Base-by-base conservation (phyloP, 1,140 invertebrate genomes). In the Philotrypesis tridentata region DNA sequence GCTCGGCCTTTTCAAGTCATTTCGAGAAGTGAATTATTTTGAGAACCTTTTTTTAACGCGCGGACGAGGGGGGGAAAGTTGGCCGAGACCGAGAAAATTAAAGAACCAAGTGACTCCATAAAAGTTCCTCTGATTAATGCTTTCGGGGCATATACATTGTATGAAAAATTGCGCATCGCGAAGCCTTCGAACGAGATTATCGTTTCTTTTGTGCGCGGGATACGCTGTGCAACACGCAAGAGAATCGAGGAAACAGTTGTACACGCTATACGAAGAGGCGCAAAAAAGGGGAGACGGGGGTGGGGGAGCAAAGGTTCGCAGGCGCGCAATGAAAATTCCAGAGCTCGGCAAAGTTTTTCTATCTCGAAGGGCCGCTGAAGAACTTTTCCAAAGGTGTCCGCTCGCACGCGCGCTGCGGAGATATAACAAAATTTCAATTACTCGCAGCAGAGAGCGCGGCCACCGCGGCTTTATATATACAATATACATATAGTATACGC, bases 391-490 rank as follows among this genome's bases (percentile, higher is more conserved):
- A 55, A 55, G 17, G 48, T 37, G 9, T 37, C 33, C 48, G 40
- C 12, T 43, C 21, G 9, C 65, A 14, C 67, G 4, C 21, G 37
- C 70, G 7, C 37, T n/a, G 70, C 25, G 2, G 48, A 60, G 40
- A 67, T 77, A 63, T n/a, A n/a, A n/a, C 31, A 40, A 73, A 55
- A 80, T 80, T 80, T 80, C 21, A 80, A 80, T 72, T 68, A 73
- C 48, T n/a, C 48, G 5, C 70, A 29, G 23, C 25, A n/a, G n/a
- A n/a, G n/a, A n/a, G n/a, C n/a, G n/a, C n/a, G n/a, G n/a, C n/a
- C n/a, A n/a, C n/a, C n/a, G n/a, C n/a, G n/a, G n/a, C n/a, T n/a
- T n/a, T n/a, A n/a, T n/a, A n/a, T n/a, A n/a, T n/a, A n/a, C n/a
- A n/a, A n/a, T n/a, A n/a, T n/a, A n/a, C n/a, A n/a, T n/a, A n/a